A percentile compares a stretch with the other conserved stretches of the same genome.
Evolutionary conservation across 2,113 vertebrate genomes (phyloP).

Genomic region (Istiophorus platypterus): DNA sequence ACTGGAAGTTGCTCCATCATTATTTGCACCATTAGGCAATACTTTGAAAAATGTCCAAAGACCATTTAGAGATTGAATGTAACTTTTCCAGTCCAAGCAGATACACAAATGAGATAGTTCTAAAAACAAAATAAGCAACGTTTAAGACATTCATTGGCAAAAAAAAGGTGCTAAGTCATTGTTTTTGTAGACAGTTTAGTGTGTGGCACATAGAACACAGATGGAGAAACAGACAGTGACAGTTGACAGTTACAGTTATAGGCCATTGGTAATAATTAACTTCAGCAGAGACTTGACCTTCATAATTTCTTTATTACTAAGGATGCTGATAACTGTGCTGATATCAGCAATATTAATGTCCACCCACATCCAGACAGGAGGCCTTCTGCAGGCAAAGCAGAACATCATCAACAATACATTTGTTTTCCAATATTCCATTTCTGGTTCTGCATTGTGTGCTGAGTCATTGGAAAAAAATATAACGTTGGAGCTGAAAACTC

Average conservation of each 20-base stretch:
- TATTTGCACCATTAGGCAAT: background rate
- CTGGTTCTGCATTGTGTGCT: background rate
- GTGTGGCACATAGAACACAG: conserved; percentile 9
- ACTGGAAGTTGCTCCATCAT: background rate
- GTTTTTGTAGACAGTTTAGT: background rate
- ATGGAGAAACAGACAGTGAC: background rate
- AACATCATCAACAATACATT: conserved; percentile 1
- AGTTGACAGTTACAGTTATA: background rate
- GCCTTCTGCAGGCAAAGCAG: background rate
- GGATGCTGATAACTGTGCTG: background rate
- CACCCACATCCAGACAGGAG: conserved; percentile 24
- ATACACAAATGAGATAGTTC: background rate
- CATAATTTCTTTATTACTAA: background rate
- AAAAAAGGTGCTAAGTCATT: conserved; percentile 5
- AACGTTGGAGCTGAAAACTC: background rate
- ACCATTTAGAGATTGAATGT: background rate
- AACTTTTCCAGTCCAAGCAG: background rate
- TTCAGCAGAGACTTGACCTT: background rate
- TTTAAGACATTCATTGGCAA: background rate
- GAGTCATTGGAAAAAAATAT: background rate
- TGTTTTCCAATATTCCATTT: conserved; percentile 3
- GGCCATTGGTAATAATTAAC: background rate
- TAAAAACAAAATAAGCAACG: background rate
- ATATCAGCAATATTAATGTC: conserved; percentile 13
- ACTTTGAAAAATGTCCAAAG: background rate